Conservation (phyloP, 2,888 invertebrate genomes). For the Chesias legatella region DNA sequence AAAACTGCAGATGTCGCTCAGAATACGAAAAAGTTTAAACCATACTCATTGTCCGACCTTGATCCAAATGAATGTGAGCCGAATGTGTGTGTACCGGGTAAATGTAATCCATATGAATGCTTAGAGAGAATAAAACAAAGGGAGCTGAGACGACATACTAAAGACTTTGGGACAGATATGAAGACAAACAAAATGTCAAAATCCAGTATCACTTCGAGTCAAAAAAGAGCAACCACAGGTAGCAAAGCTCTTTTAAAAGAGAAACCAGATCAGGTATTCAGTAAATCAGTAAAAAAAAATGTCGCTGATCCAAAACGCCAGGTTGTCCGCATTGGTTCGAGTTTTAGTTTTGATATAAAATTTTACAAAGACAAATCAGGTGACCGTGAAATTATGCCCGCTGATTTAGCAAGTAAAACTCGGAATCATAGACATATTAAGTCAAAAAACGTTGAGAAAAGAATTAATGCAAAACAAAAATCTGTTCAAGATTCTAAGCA, state of each 20-base stretch:
- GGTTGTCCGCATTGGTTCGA: conserved; percentile 36
- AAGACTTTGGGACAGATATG: conserved; percentile 8
- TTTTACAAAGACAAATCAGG: conserved; percentile 33
- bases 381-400: not conserved
- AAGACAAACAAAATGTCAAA: conserved; percentile 2
- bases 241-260: conserved; percentile 4
- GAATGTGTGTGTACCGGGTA: conserved; percentile 6
- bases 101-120: conserved; percentile 18
- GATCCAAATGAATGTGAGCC: conserved; percentile 16
- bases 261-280: not conserved
- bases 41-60: conserved; percentile 3
- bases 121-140: conserved; percentile 9
- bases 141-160: conserved; percentile 3
- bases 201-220: conserved; percentile 9
- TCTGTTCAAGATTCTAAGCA: conserved; percentile 6
- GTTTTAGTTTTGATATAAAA: conserved; percentile 38
- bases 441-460: conserved; percentile 13
- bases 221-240: conserved; percentile 1
- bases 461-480: conserved; percentile 17
- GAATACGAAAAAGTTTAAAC: conserved; percentile 9
- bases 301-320: conserved; percentile 17
- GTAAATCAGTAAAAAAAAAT: conserved; percentile 3
- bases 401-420: not conserved
- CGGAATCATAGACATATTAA: not conserved
- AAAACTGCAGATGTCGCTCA: conserved; percentile 10